Base-by-base conservation (phyloP, 2,888 invertebrate species). In the Netelia fuscicornis region DNA sequence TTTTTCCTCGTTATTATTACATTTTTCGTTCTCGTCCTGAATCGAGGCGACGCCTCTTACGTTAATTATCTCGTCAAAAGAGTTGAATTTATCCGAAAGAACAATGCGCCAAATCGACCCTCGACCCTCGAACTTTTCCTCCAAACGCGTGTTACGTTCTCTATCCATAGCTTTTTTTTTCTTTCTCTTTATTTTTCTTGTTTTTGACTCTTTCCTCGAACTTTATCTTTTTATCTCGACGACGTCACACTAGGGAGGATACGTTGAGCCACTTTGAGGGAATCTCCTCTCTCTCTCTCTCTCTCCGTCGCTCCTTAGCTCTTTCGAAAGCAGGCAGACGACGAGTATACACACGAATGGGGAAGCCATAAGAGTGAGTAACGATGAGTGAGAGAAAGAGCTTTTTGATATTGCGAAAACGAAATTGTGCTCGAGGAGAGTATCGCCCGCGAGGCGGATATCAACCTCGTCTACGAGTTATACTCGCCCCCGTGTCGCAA, bases 321-420 rank as follows among this genome's bases (percentile, higher is more conserved):
- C 5, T 30, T 30, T 30, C 5, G 30, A 30, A 5, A 5, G 25
- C 11, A 60, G 58, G 42, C 20, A 11, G 37, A 44, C 44, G 68
- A 77, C 56, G 13, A 9, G 42, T 25, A 58, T 54, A 52, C 13
- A 11, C 13, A 20, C 20, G 37, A 20, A 5, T 30, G 30, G 5
- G n/a, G 58, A 77, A 1, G 48, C 48, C 48, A 48, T 10, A 48
- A 48, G 48, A 48, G 13, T 48, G 48, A 48, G 30, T 30, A 30
- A 30, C 30, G 30, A 44, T n/a, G 17, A 54, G 54, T 2, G 30
- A 62, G 67, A 56, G 68, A 68, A 62, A 81, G 68, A 67, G 75
- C 71, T 71, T 76, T 70, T 77, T 81, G 52, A 75, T 75, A 75
- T 76, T 76, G 44, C 76, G 70, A 76, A 76, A 82, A 82, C 52